These are phyloP conservation scores for Eremobia ochroleuca DNA, from an alignment of 2,888 invertebrate species.

Conservation along the genomic window DNA sequence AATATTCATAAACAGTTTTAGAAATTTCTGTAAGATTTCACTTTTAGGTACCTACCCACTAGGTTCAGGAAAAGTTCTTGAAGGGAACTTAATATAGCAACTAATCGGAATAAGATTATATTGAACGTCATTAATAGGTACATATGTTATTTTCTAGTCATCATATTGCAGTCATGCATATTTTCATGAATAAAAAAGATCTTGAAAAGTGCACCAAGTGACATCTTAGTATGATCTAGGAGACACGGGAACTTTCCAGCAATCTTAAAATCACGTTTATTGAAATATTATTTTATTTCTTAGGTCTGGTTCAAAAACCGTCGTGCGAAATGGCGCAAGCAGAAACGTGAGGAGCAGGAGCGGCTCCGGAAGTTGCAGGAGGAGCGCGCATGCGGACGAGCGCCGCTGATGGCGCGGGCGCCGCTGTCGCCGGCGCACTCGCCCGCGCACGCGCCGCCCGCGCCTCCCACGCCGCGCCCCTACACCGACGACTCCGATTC, in stretches of 20 bases:
- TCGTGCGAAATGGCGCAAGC: slow-evolving; percentile 98
- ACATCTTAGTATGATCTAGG: background rate
- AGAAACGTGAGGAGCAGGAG: slow-evolving; percentile 97
- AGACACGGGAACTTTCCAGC: background rate
- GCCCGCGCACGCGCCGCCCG: slow-evolving; percentile 73
- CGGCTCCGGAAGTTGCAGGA: slow-evolving; percentile 95
- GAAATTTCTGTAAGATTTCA: background rate
- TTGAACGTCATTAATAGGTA: background rate
- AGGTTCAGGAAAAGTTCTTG: background rate
- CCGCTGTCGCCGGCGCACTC: slow-evolving; percentile 73
- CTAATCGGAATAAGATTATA: background rate
- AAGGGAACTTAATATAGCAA: background rate
- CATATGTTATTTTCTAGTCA: background rate
- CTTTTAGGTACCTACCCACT: background rate
- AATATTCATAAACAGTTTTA: slow-evolving; percentile 15
- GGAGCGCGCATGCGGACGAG: slow-evolving; percentile 91
- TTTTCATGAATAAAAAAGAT: background rate
- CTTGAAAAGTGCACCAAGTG: background rate
- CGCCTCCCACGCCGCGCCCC: slow-evolving; percentile 81
- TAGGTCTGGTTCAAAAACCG: slow-evolving; percentile 99
- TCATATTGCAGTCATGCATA: background rate
- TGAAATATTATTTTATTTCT: slow-evolving; percentile 56
- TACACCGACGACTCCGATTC: slow-evolving; percentile 95
- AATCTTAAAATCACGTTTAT: background rate
- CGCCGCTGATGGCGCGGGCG: slow-evolving; percentile 78